These are phyloP conservation scores for Drosophila bifasciata DNA, from an alignment of 1,140 invertebrate species.

Conservation along the genomic window DNA sequence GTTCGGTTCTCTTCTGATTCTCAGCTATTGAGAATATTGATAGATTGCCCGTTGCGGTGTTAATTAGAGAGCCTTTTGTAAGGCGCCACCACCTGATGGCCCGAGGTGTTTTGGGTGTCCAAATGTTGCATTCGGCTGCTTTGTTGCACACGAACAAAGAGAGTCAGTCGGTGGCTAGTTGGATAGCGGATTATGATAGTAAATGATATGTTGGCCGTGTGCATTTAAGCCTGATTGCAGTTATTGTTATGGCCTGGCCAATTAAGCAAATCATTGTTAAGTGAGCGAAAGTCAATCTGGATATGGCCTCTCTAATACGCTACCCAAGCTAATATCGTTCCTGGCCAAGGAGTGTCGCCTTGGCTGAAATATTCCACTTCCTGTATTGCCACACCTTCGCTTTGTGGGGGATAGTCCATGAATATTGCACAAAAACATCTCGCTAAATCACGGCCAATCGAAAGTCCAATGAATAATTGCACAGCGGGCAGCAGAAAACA, in stretches of 20 bases:
- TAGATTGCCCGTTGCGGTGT: slow-evolving; percentile 55
- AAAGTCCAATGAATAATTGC: slow-evolving; percentile 67
- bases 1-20: slow-evolving; percentile 32
- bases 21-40: slow-evolving; percentile 45
- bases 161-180: slow-evolving; percentile 31
- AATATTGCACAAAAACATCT: slow-evolving; percentile 21
- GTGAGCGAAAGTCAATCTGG: slow-evolving; percentile 47
- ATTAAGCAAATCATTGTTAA: slow-evolving; percentile 45
- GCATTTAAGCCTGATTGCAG: slow-evolving; percentile 60
- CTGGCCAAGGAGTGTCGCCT: background rate
- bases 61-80: slow-evolving; percentile 42
- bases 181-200: slow-evolving; percentile 46
- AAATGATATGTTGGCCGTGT: slow-evolving; percentile 53
- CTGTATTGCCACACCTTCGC: slow-evolving; percentile 26
- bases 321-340: background rate
- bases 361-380: slow-evolving; percentile 11
- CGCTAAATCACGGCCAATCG: slow-evolving; percentile 38
- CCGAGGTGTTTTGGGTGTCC: slow-evolving; percentile 28
- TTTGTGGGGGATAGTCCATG: slow-evolving; percentile 9
- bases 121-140: slow-evolving; percentile 33
- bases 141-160: slow-evolving; percentile 8
- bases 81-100: slow-evolving; percentile 53
- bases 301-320: background rate
- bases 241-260: slow-evolving; percentile 40
- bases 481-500: slow-evolving; percentile 45